These are phyloP conservation scores for Trichoplusia ni DNA, from an alignment of 1,140 invertebrate species.

Conservation along the genomic window DNA sequence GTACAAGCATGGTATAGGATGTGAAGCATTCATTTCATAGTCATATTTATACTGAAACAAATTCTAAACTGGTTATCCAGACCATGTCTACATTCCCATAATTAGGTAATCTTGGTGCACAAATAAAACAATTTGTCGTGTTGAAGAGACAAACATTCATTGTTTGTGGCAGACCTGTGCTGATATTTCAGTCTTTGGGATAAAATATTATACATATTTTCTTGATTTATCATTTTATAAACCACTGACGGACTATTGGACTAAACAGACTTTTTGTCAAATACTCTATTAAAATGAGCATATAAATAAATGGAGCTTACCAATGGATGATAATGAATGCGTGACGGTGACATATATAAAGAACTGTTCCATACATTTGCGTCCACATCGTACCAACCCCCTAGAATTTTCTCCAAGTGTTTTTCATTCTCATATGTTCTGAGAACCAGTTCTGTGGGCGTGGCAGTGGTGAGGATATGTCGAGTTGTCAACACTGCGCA, in stretches of 20 bases:
- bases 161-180: no score
- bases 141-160: no score
- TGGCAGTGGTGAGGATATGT: not conserved
- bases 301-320: no score
- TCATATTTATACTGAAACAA: constrained; percentile 10
- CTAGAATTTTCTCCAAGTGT: not conserved
- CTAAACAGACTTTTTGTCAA: no score
- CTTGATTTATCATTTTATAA: no score
- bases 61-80: not conserved
- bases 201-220: no score
- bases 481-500: not conserved
- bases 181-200: no score
- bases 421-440: not conserved
- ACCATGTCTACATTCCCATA: no score
- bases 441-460: not conserved
- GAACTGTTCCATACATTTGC: not conserved
- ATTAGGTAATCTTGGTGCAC: not conserved
- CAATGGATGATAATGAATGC: not conserved
- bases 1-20: constrained; percentile 16
- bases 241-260: no score
- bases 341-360: not conserved
- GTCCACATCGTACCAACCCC: not conserved
- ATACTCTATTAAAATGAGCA: no score
- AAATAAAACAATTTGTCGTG: no score
- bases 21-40: constrained; percentile 8